Conservation (phyloP, 2,797 vertebrate species). For the Eupleurogrammus muticus region DNA sequence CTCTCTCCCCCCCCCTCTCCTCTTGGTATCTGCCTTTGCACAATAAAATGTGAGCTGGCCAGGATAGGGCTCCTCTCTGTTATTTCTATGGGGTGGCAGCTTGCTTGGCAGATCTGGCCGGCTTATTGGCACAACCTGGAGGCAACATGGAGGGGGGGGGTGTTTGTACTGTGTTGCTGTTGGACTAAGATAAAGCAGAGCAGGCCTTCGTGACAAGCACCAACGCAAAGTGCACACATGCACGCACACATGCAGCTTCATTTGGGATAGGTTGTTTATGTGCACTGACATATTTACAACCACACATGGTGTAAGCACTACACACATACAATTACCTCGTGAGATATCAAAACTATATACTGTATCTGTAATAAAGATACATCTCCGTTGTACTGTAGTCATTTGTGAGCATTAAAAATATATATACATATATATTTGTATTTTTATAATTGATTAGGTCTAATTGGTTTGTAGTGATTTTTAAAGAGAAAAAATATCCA, state of each 20-base stretch:
- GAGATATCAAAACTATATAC: not conserved
- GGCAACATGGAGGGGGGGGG: conserved; percentile 77
- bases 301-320: not conserved
- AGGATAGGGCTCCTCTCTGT: conserved; percentile 60
- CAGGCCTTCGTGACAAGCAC: conserved; percentile 72
- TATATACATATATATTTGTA: too few species aligned
- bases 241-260: conserved; percentile 10
- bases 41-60: conserved; percentile 66
- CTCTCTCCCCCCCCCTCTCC: conserved; percentile 43
- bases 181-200: conserved; percentile 83
- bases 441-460: too few species aligned
- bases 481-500: too few species aligned
- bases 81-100: conserved; percentile 75
- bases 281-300: not conserved
- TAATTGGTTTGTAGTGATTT: too few species aligned
- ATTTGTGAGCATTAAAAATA: not conserved
- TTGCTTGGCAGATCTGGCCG: conserved; percentile 78
- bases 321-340: not conserved
- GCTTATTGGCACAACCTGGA: conserved; percentile 79
- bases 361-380: conserved; percentile 1
- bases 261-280: conserved; percentile 7
- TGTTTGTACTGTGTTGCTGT: conserved; percentile 83
- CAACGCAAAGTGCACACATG: conserved; percentile 42
- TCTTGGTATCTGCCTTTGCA: conserved; percentile 59
- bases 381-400: not conserved